Evolutionary conservation across 1,140 invertebrate species (phyloP).

Genomic region (Bombus confusus): DNA sequence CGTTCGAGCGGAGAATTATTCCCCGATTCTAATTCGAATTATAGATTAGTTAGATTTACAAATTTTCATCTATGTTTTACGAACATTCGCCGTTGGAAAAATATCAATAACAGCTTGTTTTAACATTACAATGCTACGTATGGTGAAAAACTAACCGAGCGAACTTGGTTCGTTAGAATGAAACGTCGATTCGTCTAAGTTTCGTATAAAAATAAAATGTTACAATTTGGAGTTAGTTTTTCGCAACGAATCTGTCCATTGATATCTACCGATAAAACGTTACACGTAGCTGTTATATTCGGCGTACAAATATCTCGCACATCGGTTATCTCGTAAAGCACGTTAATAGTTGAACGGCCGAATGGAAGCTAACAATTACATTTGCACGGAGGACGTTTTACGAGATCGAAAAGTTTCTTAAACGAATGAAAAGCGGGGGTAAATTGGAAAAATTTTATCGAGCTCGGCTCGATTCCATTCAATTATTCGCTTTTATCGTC

Average conservation of each 20-base stretch:
- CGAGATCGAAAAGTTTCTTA: background rate
- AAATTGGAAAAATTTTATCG: slow-evolving; percentile 41
- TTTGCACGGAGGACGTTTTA: slow-evolving; percentile 8
- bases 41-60: background rate
- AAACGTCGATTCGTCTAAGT: too few species aligned
- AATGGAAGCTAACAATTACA: background rate
- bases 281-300: background rate
- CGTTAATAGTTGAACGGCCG: background rate
- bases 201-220: too few species aligned
- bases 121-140: too few species aligned
- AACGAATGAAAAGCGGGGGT: background rate
- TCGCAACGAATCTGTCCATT: background rate
- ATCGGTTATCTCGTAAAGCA: background rate
- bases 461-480: slow-evolving; percentile 23
- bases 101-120: background rate
- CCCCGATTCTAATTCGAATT: background rate
- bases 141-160: background rate
- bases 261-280: background rate
- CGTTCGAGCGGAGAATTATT: background rate
- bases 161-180: too few species aligned
- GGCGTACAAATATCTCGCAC: too few species aligned
- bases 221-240: background rate
- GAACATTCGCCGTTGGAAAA: background rate
- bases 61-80: background rate
- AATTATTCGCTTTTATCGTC: slow-evolving; percentile 31